Base-by-base conservation (phyloP, 2,797 vertebrate species). In the Pteropus rufus region DNA sequence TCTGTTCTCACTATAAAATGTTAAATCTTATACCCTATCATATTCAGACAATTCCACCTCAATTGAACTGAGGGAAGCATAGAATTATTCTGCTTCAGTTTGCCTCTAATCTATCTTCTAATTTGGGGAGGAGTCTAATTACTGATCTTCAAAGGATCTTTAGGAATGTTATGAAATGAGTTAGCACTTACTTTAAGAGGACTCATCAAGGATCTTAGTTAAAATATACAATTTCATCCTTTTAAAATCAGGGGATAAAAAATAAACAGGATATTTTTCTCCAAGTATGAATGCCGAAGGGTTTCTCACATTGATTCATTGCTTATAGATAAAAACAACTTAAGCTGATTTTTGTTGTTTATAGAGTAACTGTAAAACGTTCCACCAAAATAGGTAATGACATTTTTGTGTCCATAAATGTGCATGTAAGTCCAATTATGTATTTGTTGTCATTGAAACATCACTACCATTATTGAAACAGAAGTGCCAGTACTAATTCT, bases 301-400 rank as follows among this genome's bases (percentile, higher is more conserved):
- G 97, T 97, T 98, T 97, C 98, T 98, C 96, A 96, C 97, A 95
- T 98, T 96, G 97, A 98, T 96, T 98, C 97, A 93, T 92, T 96
- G 97, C 98, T 98, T 98, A 98, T 70, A 98, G 98, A 98, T 97
- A 98, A 97, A 98, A 98, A 98, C 98, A 98, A 98, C 98, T 98
- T 98, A 98, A 97, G 98, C 89, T 98, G 98, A 98, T 98, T 98
- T 97, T 97, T 98, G 98, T 98, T 98, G 98, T 98, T 98, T 98
- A 95, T 96, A 97, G 94, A 97, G 97, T 96, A 98, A 98, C 98
- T 97, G 95, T 98, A 98, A 99, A 98, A 98, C 89, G 98, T 98
- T 99, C 98, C 98, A 98, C 98, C 96, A 94, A 98, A 98, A 99
- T 98, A 98, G 98, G 98, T 97, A 98, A 98, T 98, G 98, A 98